Evolutionary conservation across 1,140 invertebrate genomes (phyloP).

Genomic region (Diploscapter pachys): DNA sequence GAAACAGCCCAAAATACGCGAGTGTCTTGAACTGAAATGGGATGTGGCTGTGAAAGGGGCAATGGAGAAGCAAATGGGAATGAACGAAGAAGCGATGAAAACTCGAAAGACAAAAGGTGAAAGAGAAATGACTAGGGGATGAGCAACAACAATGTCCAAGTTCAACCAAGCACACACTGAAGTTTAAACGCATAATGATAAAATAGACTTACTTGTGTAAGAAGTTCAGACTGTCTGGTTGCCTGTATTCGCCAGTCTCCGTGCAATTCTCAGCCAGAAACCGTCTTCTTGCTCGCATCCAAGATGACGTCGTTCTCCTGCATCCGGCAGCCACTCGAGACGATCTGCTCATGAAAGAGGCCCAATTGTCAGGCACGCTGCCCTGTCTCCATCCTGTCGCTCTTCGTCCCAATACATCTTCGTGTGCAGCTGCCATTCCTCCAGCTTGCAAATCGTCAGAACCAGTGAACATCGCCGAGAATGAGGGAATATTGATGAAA

Average conservation of each 20-base stretch:
- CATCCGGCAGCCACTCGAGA: conserved; percentile 3
- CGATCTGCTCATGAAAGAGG: conserved; percentile 13
- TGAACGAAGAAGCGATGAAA: no score
- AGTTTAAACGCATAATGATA: no score
- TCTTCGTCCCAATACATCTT: conserved; percentile 2
- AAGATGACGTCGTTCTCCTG: conserved; percentile 8
- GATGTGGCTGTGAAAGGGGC: no score
- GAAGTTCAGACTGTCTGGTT: no score
- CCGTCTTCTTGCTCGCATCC: conserved; percentile 3
- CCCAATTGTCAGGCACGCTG: conserved; percentile 24
- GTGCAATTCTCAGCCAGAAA: conserved; percentile 7
- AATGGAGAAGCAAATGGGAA: no score
- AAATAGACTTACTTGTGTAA: no score
- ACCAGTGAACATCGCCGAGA: conserved; percentile 13
- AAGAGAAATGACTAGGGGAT: no score
- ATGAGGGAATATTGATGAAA: background rate
- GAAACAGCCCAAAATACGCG: no score
- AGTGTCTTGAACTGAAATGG: no score
- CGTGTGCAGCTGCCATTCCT: conserved; percentile 7
- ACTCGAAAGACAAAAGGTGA: no score
- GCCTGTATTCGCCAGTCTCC: background rate
- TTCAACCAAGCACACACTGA: no score
- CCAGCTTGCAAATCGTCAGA: conserved; percentile 17
- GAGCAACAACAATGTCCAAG: no score
- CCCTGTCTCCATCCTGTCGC: conserved; percentile 14